Percentiles rank a stretch among this genome's conserved stretches.
These are phyloP conservation scores for Epizoanthus ramosus DNA, from an alignment of 92 coral and sea anemone species.

Conservation along the genomic window DNA sequence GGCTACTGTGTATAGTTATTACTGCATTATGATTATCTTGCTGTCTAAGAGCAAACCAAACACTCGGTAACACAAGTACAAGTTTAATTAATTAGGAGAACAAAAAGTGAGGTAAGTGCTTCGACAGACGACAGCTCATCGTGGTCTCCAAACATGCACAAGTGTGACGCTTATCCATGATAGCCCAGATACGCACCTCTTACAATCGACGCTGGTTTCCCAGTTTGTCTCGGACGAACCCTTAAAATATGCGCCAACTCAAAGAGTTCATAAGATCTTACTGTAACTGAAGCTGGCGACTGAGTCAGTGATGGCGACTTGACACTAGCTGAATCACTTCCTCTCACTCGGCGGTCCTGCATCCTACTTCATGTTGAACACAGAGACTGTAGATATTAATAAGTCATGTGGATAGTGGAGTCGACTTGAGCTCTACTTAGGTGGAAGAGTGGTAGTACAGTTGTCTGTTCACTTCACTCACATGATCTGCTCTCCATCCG, in stretches of 20 bases:
- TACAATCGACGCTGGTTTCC: not conserved
- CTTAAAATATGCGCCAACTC: constrained; percentile 1
- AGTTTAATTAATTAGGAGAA: too few species aligned
- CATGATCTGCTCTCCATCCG: constrained; percentile 14
- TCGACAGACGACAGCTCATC: too few species aligned
- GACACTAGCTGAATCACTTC: too few species aligned
- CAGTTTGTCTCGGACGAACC: constrained; percentile 4
- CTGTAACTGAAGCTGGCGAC: not conserved
- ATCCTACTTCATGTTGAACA: not conserved
- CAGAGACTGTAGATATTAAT: not conserved
- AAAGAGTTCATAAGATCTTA: not conserved
- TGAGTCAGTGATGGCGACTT: not conserved
- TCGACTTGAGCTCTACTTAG: not conserved
- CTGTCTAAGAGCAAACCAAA: too few species aligned
- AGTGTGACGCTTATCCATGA: too few species aligned
- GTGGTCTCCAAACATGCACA: too few species aligned
- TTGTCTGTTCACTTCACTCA: not conserved
- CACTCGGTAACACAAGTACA: too few species aligned
- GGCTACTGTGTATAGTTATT: too few species aligned
- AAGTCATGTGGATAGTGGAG: not conserved
- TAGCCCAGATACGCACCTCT: not conserved
- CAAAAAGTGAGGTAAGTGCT: too few species aligned
- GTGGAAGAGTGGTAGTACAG: too few species aligned
- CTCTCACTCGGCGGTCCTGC: not conserved
- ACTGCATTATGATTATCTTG: too few species aligned